phyloP scores from a whole-genome alignment of 2,888 invertebrate genomes.

The Chymomyza amoena region DNA sequence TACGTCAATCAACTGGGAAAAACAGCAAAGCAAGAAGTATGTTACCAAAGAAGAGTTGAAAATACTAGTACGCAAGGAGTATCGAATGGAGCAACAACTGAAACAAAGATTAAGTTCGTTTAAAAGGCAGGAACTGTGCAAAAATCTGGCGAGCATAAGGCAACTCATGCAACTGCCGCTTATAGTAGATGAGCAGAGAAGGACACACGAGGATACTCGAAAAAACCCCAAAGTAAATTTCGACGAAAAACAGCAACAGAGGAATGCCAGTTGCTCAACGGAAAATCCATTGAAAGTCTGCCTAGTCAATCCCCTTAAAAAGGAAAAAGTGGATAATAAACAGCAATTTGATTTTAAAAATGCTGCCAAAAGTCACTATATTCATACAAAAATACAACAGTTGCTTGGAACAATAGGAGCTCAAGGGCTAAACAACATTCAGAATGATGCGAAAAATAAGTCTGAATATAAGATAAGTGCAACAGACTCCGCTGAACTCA shows the following conservation, averaged over 20 bases:
- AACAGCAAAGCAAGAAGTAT: neutral
- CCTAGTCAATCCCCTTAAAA: neutral
- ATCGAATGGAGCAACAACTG: neutral
- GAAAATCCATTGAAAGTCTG: neutral
- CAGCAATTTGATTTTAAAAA: neutral
- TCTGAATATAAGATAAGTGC: neutral
- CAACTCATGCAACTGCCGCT: neutral
- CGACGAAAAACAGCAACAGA: neutral
- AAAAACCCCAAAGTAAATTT: neutral
- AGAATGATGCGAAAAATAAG: neutral
- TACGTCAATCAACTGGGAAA: conserved; percentile 16
- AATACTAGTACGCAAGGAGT: neutral
- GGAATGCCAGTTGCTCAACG: too few relatives aligned
- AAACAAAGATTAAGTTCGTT: neutral
- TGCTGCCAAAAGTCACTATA: neutral
- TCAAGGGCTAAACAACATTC: neutral
- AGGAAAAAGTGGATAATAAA: neutral
- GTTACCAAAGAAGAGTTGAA: neutral
- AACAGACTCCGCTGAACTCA: neutral
- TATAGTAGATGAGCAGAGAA: neutral
- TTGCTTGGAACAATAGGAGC: neutral
- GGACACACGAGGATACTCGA: neutral
- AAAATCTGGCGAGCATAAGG: neutral
- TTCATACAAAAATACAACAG: neutral
- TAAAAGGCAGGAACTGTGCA: neutral